phyloP scores from a whole-genome alignment of 2,888 invertebrate genomes.

The Amitus sp. region DNA sequence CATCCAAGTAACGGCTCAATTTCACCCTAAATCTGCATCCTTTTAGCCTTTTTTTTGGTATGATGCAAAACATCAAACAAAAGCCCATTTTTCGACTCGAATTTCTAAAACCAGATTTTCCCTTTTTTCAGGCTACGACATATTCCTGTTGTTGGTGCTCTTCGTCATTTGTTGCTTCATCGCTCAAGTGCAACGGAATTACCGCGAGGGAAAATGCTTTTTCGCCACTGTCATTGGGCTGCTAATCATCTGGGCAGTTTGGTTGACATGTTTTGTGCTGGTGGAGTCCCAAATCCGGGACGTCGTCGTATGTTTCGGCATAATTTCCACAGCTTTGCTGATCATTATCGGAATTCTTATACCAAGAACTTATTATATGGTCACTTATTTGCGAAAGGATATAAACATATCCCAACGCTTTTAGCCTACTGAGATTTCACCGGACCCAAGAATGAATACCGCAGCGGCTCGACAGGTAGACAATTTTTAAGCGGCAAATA shows the following conservation, averaged over 20 bases:
- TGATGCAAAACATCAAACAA: too few relatives aligned
- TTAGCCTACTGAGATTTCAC: slow-evolving; percentile 46
- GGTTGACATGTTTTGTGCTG: slow-evolving; percentile 72
- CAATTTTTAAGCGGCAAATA: too few relatives aligned
- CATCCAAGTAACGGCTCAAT: too few relatives aligned
- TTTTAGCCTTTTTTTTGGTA: too few relatives aligned
- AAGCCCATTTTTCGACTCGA: too few relatives aligned
- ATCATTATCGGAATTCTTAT: slow-evolving; percentile 74
- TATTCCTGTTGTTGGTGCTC: slow-evolving; percentile 70
- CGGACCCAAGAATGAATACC: slow-evolving; percentile 53
- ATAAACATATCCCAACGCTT: slow-evolving; percentile 58
- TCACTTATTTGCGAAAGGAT: slow-evolving; percentile 72
- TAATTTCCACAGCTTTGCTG: slow-evolving; percentile 72
- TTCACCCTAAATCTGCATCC: too few relatives aligned
- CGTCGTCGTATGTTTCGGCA: slow-evolving; percentile 71
- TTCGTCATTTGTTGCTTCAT: slow-evolving; percentile 72
- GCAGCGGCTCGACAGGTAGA: slow-evolving; percentile 51
- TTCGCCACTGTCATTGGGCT: slow-evolving; percentile 69
- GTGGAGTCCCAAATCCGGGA: slow-evolving; percentile 69
- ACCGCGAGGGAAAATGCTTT: slow-evolving; percentile 71
- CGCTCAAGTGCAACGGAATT: slow-evolving; percentile 74
- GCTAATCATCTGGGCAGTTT: slow-evolving; percentile 65
- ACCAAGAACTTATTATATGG: slow-evolving; percentile 76
- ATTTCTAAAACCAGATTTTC: too few relatives aligned
- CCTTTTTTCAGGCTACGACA: slow-evolving; percentile 69